A percentile compares a stretch with the other conserved stretches of the same genome.
These are phyloP conservation scores for Esox lucius DNA, from an alignment of 2,797 vertebrate species.

Conservation along the genomic window DNA sequence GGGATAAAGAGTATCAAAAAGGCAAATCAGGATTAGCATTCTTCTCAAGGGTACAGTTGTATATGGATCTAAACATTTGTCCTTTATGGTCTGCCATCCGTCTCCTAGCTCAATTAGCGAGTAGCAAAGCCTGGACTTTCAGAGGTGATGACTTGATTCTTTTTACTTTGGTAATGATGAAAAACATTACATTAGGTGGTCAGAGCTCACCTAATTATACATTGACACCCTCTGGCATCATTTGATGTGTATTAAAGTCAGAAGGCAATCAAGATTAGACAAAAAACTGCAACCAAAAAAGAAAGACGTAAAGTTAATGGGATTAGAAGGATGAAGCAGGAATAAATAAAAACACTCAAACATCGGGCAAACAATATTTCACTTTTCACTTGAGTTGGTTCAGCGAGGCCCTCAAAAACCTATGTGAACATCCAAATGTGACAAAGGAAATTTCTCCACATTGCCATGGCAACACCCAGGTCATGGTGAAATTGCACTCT, in stretches of 20 bases:
- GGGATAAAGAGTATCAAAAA: constrained; percentile 30
- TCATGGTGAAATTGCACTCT: constrained; percentile 56
- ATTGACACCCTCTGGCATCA: constrained; percentile 29
- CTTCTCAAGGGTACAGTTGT: constrained; percentile 18
- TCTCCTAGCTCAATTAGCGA: neutral
- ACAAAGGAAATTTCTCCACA: constrained; percentile 19
- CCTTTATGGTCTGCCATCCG: constrained; percentile 19
- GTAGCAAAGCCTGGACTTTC: neutral
- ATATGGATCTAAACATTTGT: constrained; percentile 38
- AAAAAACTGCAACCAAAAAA: constrained; percentile 15
- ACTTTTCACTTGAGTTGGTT: constrained; percentile 20
- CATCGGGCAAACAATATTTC: neutral
- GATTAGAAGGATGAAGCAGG: constrained; percentile 13
- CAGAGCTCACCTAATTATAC: constrained; percentile 26
- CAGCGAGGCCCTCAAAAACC: neutral
- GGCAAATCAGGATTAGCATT: constrained; percentile 41
- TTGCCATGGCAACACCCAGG: constrained; percentile 64
- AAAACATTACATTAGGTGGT: constrained; percentile 41
- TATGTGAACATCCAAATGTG: constrained; percentile 20
- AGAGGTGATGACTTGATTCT: constrained; percentile 27
- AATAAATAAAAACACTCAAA: constrained; percentile 9
- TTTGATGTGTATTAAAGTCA: constrained; percentile 50
- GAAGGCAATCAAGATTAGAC: constrained; percentile 43
- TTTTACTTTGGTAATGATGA: constrained; percentile 42
- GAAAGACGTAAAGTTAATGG: constrained; percentile 29